Conservation (phyloP, 2,113 vertebrate genomes). For the Antennarius striatus region DNA sequence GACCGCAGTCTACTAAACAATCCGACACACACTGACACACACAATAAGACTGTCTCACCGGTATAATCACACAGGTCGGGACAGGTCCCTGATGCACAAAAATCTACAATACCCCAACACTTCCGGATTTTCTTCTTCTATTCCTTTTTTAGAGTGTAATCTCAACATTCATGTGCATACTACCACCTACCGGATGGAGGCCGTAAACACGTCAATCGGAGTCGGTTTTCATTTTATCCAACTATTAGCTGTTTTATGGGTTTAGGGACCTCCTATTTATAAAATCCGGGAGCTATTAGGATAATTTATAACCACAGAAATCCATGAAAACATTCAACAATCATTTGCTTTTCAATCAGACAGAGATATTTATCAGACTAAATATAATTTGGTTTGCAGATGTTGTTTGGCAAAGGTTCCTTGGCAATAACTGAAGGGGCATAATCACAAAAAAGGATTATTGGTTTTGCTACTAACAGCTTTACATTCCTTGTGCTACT, state of each 20-base stretch:
- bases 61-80: background rate
- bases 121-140: background rate
- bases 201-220: no score
- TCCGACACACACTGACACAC: fast-evolving
- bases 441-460: no score
- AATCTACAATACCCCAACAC: background rate
- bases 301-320: no score
- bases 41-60: slow-evolving; percentile 18
- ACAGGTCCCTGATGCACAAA: background rate
- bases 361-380: background rate
- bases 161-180: background rate
- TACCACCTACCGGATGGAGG: no score
- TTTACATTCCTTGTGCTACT: no score
- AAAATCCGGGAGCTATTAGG: no score
- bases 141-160: background rate
- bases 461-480: no score
- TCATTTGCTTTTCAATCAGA: background rate
- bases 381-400: background rate
- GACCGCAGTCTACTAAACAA: background rate
- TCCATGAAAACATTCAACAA: no score
- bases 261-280: no score
- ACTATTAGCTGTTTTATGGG: no score
- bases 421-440: no score
- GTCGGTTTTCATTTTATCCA: no score
- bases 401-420: background rate